phyloP scores from a whole-genome alignment of 1,140 invertebrate genomes.

The Neoseiulus cucumeris region DNA sequence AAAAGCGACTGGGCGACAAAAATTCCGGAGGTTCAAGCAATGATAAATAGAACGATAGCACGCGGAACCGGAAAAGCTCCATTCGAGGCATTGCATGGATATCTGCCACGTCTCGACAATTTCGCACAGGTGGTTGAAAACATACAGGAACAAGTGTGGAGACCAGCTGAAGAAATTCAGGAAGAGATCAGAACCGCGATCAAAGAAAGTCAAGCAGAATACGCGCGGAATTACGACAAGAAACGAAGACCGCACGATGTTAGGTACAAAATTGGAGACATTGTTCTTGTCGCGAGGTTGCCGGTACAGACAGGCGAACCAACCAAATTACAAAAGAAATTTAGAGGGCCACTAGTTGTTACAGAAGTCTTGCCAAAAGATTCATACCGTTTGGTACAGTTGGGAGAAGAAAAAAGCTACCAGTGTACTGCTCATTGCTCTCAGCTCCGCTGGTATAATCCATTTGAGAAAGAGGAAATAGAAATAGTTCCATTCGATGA shows the following conservation, averaged over 20 bases:
- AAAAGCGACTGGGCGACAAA: not conserved
- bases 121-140: not conserved
- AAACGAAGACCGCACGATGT: not conserved
- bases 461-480: not conserved
- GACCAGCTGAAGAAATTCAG: not conserved
- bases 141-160: not conserved
- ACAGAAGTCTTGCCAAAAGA: not conserved
- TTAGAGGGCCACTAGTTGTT: not conserved
- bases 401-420: not conserved
- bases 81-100: not conserved
- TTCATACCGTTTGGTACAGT: not conserved
- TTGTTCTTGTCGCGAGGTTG: not conserved
- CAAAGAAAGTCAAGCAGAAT: not conserved
- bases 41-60: not conserved
- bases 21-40: not conserved
- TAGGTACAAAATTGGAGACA: not conserved
- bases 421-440: not conserved
- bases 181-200: not conserved
- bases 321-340: not conserved
- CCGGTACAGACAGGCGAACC: not conserved
- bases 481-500: not conserved
- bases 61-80: not conserved
- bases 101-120: not conserved
- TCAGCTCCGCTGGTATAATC: not conserved
- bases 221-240: not conserved